phyloP scores from a whole-genome alignment of 2,797 vertebrate species.

The Harpagifer antarcticus region DNA sequence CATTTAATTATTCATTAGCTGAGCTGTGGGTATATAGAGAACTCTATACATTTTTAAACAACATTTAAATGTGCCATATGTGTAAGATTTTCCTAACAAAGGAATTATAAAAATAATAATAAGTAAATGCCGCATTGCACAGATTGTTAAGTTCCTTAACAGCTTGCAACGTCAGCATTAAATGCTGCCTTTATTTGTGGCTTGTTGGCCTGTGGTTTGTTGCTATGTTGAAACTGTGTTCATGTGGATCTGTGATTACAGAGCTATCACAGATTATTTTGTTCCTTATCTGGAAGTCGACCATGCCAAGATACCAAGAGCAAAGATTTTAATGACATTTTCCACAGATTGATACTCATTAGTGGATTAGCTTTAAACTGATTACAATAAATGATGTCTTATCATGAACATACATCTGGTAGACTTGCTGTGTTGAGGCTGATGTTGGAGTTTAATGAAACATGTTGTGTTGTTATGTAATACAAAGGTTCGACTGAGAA shows the following conservation, averaged over 20 bases:
- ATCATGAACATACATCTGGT: neutral
- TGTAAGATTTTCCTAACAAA: neutral
- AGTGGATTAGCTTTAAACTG: neutral
- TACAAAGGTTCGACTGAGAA: neutral
- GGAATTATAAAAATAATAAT: conserved; percentile 27
- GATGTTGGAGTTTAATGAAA: neutral
- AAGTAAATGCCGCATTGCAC: neutral
- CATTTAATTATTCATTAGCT: conserved; percentile 64
- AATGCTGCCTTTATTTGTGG: conserved; percentile 6
- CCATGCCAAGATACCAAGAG: conserved; percentile 9
- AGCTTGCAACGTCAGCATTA: conserved; percentile 15
- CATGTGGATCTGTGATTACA: conserved; percentile 6
- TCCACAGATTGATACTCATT: neutral
- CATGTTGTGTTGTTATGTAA: neutral
- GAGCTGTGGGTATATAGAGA: conserved; percentile 1
- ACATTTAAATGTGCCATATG: conserved; percentile 46
- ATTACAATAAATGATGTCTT: neutral
- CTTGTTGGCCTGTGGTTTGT: conserved; percentile 39
- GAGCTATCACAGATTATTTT: neutral
- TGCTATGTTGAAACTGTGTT: conserved; percentile 19
- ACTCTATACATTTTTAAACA: conserved; percentile 59
- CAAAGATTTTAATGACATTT: neutral
- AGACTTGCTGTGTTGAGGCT: neutral
- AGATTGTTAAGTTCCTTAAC: neutral
- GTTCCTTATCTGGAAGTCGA: conserved; percentile 1